These are phyloP conservation scores for Cassiopea andromeda DNA, from an alignment of 30 jellyfish, hydroid and myxozoan species.

Conservation along the genomic window DNA sequence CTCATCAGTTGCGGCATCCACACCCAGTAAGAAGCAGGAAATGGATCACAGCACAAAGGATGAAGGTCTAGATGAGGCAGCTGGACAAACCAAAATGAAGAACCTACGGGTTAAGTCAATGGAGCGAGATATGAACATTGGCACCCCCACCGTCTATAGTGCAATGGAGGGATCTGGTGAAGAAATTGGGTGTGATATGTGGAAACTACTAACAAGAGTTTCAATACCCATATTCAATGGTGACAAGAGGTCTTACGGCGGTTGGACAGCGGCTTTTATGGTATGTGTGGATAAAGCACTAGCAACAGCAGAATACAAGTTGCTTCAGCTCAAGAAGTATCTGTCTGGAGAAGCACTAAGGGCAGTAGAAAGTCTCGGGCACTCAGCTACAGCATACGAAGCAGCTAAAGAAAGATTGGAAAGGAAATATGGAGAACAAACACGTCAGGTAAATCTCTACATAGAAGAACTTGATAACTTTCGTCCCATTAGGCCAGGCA, in stretches of 20 bases:
- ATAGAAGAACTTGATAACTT: too few species aligned
- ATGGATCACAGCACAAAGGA: not conserved
- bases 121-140: not conserved
- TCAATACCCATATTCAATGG: not conserved
- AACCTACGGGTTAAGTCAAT: too few species aligned
- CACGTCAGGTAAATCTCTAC: too few species aligned
- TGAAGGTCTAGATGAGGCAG: not conserved
- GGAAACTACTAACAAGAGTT: slow-evolving; percentile 7
- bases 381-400: too few species aligned
- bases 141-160: not conserved
- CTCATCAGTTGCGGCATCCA: too few species aligned
- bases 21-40: not conserved
- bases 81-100: too few species aligned
- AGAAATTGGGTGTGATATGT: not conserved
- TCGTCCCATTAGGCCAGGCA: too few species aligned
- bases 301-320: not conserved
- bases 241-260: not conserved
- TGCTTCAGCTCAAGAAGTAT: not conserved
- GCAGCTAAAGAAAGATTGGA: too few species aligned
- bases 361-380: too few species aligned
- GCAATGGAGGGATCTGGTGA: not conserved
- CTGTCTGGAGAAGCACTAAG: not conserved
- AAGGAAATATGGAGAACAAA: too few species aligned
- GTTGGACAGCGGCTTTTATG: not conserved
- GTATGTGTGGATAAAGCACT: not conserved